Evolutionary conservation across 2,113 vertebrate genomes (phyloP).

Genomic region (Corythaeola cristata): DNA sequence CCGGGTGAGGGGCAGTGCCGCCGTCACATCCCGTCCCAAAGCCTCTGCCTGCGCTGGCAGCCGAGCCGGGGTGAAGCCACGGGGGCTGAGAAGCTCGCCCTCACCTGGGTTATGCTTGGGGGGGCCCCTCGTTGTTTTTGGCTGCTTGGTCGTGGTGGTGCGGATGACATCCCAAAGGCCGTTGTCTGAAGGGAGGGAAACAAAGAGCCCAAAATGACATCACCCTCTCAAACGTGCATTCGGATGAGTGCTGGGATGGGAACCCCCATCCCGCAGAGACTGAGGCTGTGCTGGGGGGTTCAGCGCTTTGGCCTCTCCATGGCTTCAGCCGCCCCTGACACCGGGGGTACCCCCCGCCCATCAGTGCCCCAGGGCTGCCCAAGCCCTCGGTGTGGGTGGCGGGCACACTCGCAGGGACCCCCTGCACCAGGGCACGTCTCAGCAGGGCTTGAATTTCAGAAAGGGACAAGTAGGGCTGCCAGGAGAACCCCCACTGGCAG

Average conservation of each 20-base stretch:
- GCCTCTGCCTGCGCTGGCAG: neutral
- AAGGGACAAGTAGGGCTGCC: neutral
- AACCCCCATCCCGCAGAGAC: neutral
- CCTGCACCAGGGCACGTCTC: accelerated
- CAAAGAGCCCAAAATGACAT: neutral
- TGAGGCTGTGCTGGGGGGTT: neutral
- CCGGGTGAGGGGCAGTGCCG: accelerated
- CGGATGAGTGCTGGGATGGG: accelerated
- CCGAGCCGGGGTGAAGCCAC: accelerated
- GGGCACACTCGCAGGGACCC: accelerated
- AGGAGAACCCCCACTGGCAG: accelerated
- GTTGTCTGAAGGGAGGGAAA: neutral
- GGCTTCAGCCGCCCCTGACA: neutral
- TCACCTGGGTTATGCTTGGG: constrained; percentile 59
- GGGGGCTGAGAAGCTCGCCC: neutral
- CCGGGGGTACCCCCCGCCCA: accelerated
- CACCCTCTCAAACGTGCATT: neutral
- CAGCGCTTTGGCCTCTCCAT: neutral
- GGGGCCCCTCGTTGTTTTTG: constrained; percentile 57
- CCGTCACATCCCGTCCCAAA: neutral
- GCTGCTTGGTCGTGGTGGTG: constrained; percentile 70
- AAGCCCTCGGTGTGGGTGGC: accelerated
- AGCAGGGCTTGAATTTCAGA: neutral
- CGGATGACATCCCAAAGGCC: constrained; percentile 36
- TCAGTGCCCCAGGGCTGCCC: accelerated